Evolutionary conservation across 2,888 invertebrate genomes (phyloP).

Genomic region (Drosophila kuntzei): DNA sequence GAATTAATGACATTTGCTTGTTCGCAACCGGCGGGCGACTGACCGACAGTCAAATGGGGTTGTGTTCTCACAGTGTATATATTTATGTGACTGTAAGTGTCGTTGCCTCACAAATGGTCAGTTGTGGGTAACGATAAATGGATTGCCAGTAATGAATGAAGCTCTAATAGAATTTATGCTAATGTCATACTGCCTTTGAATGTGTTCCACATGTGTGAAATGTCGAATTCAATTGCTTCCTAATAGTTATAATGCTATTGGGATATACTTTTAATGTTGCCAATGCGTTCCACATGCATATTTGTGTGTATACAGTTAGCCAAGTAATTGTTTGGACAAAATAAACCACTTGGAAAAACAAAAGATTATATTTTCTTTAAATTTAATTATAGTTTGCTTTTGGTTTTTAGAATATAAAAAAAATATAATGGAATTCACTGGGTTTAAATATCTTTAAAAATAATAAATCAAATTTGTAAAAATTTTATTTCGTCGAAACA

Average conservation of each 20-base stretch:
- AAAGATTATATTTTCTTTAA: too few relatives aligned
- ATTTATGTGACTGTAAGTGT: conserved; percentile 30
- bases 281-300: not conserved
- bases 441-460: too few relatives aligned
- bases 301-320: too few relatives aligned
- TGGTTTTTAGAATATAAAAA: too few relatives aligned
- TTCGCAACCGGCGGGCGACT: conserved; percentile 21
- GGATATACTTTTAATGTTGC: not conserved
- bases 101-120: conserved; percentile 18
- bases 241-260: not conserved
- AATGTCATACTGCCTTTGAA: not conserved
- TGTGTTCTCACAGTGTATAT: conserved; percentile 26
- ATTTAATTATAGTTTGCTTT: too few relatives aligned
- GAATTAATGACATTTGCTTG: conserved; percentile 69
- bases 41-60: conserved; percentile 37
- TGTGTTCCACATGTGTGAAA: conserved; percentile 3
- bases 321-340: too few relatives aligned
- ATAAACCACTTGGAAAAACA: too few relatives aligned
- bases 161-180: not conserved
- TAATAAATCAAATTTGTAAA: too few relatives aligned
- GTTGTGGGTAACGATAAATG: conserved; percentile 16
- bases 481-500: not conserved
- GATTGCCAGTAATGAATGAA: conserved; percentile 5
- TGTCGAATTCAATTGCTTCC: not conserved
- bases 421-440: too few relatives aligned